Conservation (phyloP, 2,113 vertebrate species). For the Nothobranchius kuhntae region DNA sequence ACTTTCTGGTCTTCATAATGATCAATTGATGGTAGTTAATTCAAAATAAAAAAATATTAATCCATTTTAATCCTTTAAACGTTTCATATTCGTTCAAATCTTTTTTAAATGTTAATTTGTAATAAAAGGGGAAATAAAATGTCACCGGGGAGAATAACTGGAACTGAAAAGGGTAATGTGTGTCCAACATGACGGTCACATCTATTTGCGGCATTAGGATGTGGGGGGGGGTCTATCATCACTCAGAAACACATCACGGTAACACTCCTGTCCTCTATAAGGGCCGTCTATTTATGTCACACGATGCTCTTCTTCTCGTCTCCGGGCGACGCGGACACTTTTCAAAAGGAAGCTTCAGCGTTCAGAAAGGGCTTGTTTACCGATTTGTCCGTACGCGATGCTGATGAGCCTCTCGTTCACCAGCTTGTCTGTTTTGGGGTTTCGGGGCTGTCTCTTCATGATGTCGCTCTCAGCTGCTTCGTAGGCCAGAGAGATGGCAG, state of each 20-base stretch:
- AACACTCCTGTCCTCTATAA: constrained; percentile 31
- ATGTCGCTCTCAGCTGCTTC: constrained; percentile 95
- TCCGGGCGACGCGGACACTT: constrained; percentile 24
- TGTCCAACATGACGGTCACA: background rate
- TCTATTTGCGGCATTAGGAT: constrained; percentile 26
- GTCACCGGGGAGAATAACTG: too few relatives aligned
- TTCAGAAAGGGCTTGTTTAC: constrained; percentile 54
- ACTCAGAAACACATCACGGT: constrained; percentile 11
- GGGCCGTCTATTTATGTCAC: constrained; percentile 49
- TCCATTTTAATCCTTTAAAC: too few relatives aligned
- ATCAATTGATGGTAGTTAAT: too few relatives aligned
- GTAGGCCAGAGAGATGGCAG: constrained; percentile 93
- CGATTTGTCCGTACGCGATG: constrained; percentile 93
- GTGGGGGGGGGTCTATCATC: constrained; percentile 16
- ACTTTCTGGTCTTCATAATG: too few relatives aligned
- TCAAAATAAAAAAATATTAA: too few relatives aligned
- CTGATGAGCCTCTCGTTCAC: constrained; percentile 94
- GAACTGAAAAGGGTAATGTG: background rate
- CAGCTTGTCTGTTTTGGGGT: constrained; percentile 91
- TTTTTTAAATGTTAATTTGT: too few relatives aligned
- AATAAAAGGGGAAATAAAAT: too few relatives aligned
- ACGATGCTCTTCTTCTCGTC: constrained; percentile 39
- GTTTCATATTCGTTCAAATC: too few relatives aligned
- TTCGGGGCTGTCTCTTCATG: constrained; percentile 94
- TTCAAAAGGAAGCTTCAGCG: background rate